phyloP scores from a whole-genome alignment of 2,797 vertebrate species.

The Gallinago nigripennis region DNA sequence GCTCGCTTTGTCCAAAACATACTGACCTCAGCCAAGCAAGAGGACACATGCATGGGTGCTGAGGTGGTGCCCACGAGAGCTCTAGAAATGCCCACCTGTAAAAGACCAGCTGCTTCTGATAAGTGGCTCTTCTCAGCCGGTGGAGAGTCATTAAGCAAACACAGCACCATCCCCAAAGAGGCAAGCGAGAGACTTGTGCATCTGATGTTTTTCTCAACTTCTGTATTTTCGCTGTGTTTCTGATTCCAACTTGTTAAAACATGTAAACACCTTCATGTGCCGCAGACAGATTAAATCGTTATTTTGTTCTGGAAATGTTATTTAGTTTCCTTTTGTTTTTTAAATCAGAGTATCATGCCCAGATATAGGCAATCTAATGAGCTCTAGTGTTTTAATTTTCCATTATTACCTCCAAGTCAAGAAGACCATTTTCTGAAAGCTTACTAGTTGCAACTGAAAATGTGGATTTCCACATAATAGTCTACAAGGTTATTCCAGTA shows the following conservation, averaged over 20 bases:
- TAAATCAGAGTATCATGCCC: neutral
- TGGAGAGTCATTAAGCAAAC: neutral
- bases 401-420: conserved; percentile 40
- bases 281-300: neutral
- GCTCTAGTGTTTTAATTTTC: conserved; percentile 6
- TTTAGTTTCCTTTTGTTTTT: neutral
- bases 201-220: neutral
- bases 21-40: neutral
- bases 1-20: neutral
- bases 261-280: neutral
- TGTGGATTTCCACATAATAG: neutral
- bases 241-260: neutral
- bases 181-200: neutral
- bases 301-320: neutral
- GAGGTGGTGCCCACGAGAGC: neutral
- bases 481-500: neutral
- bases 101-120: neutral
- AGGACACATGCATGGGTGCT: neutral
- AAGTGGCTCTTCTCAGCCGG: neutral
- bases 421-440: conserved; percentile 54
- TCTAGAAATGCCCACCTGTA: neutral
- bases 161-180: neutral
- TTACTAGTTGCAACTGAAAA: conserved; percentile 2
- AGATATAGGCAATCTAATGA: conserved; percentile 15
- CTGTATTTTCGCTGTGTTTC: neutral